phyloP scores from a whole-genome alignment of 2,888 invertebrate genomes.

The Trachelus stipa region DNA sequence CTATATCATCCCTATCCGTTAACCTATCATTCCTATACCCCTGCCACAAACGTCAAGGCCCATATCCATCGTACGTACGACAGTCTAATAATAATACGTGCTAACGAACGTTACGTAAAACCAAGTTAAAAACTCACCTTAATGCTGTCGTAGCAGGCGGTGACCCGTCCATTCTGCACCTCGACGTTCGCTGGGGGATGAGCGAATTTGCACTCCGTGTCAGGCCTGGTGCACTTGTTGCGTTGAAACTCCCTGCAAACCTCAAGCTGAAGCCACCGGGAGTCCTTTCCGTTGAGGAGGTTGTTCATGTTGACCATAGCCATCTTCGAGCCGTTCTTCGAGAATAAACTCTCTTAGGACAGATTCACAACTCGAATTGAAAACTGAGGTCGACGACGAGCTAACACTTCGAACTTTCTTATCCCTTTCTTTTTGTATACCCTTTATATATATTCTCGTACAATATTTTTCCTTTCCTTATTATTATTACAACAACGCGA shows the following conservation, averaged over 20 bases:
- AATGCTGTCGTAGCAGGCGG: slow-evolving; percentile 99
- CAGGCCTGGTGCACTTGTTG: slow-evolving; percentile 99
- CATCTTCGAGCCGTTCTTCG: slow-evolving; percentile 65
- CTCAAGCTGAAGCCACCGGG: slow-evolving; percentile 99
- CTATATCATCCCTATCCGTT: no score
- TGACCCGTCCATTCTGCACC: slow-evolving; percentile 99
- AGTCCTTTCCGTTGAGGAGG: slow-evolving; percentile 98
- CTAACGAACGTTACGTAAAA: no score
- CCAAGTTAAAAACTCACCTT: slow-evolving; percentile 82
- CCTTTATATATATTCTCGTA: neutral
- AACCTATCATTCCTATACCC: no score
- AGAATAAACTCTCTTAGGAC: slow-evolving; percentile 2
- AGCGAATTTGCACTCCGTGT: slow-evolving; percentile 99
- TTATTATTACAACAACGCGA: neutral
- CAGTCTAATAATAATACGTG: no score
- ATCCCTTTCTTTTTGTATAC: neutral
- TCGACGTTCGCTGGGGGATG: slow-evolving; percentile 99
- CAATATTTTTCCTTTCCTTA: neutral
- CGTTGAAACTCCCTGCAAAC: slow-evolving; percentile 99
- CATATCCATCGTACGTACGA: no score
- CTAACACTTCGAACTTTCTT: slow-evolving; percentile 1
- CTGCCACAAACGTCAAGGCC: no score
- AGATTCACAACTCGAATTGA: neutral
- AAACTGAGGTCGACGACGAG: neutral
- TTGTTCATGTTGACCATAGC: slow-evolving; percentile 98